These are phyloP conservation scores for Esox lucius DNA, from an alignment of 2,797 vertebrate species.

Conservation along the genomic window DNA sequence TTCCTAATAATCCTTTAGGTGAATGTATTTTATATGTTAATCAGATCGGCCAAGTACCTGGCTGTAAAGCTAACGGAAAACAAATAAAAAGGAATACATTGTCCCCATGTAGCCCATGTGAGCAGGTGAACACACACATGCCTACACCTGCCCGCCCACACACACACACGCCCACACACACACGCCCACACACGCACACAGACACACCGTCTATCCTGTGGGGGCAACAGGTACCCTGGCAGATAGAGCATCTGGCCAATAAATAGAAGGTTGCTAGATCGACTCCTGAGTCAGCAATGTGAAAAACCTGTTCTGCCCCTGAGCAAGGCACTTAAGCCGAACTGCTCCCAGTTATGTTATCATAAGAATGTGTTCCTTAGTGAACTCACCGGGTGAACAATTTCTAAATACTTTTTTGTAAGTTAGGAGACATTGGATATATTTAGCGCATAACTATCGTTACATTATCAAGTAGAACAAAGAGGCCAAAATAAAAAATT, in stretches of 20 bases:
- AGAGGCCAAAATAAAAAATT: background rate
- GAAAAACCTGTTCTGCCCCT: too few relatives aligned
- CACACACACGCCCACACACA: background rate
- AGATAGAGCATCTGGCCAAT: too few relatives aligned
- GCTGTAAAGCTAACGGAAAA: slow-evolving; percentile 41
- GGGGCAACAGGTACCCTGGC: too few relatives aligned
- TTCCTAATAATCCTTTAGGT: too few relatives aligned
- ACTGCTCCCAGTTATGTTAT: too few relatives aligned
- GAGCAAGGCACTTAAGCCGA: too few relatives aligned
- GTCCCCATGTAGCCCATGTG: slow-evolving; percentile 21
- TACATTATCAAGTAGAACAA: background rate
- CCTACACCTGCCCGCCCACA: slow-evolving; percentile 1
- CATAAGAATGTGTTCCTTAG: too few relatives aligned
- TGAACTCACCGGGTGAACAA: too few relatives aligned
- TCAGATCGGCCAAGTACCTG: too few relatives aligned
- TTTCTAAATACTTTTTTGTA: background rate
- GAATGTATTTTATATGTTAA: too few relatives aligned
- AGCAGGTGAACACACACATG: slow-evolving; percentile 5
- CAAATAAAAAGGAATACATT: slow-evolving; percentile 42
- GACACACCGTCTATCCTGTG: background rate
- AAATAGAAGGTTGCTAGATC: too few relatives aligned
- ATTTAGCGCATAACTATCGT: background rate
- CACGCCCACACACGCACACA: background rate
- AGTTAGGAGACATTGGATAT: background rate
- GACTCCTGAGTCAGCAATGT: too few relatives aligned